Conservation (phyloP, 1,140 invertebrate genomes). For the Meloidogyne exigua region DNA sequence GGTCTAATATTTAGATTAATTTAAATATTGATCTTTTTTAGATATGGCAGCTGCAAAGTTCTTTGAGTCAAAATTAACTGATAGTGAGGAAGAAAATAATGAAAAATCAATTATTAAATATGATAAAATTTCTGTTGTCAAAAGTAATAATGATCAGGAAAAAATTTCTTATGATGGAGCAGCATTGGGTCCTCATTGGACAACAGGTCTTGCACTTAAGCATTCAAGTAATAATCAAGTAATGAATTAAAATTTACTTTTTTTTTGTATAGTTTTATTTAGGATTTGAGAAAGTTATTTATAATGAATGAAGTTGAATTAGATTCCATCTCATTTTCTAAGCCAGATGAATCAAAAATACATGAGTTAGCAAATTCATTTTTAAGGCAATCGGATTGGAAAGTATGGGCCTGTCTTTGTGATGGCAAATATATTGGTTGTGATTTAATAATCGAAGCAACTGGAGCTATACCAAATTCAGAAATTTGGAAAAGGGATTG, state of each 20-base stretch:
- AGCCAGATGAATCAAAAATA: not conserved
- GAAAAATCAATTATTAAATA: conserved; percentile 20
- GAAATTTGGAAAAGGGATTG: conserved; percentile 45
- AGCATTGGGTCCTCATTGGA: conserved; percentile 48
- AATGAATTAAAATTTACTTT: conserved; percentile 5
- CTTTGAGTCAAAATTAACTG: conserved; percentile 30
- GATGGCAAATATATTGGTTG: conserved; percentile 69
- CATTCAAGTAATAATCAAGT: not conserved
- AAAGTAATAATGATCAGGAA: not conserved
- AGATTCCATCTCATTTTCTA: not conserved
- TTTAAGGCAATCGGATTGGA: conserved; percentile 14
- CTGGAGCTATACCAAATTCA: conserved; percentile 77
- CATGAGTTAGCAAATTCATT: not conserved
- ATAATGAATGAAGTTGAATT: conserved; percentile 37
- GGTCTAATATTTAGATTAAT: conserved; percentile 8
- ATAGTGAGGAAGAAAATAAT: conserved; percentile 22
- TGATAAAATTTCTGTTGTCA: conserved; percentile 17
- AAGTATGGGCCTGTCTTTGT: conserved; percentile 21
- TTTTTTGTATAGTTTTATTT: conserved; percentile 12
- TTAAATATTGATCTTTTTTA: not conserved
- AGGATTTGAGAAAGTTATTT: conserved; percentile 28
- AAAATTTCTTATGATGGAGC: conserved; percentile 21
- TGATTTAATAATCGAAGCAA: conserved; percentile 91
- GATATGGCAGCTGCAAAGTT: conserved; percentile 43
- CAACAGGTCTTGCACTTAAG: conserved; percentile 29